These are phyloP conservation scores for Leucophenga montana DNA, from an alignment of 2,888 invertebrate genomes.

Conservation along the genomic window DNA sequence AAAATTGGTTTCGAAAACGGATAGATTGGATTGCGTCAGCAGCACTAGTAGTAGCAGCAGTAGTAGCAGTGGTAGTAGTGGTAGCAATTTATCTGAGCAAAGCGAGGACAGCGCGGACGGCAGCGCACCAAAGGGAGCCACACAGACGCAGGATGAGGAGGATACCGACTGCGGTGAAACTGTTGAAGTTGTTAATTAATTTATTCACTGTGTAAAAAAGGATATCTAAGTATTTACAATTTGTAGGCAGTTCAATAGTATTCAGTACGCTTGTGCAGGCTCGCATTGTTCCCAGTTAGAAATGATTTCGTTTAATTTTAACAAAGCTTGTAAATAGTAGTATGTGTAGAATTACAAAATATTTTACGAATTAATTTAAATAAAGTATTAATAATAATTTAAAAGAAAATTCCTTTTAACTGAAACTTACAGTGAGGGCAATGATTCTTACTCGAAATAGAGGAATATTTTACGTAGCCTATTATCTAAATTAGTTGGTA, in stretches of 20 bases:
- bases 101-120: constrained; percentile 30
- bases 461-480: too few relatives aligned
- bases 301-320: background rate
- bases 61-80: constrained; percentile 48
- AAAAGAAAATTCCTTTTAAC: background rate
- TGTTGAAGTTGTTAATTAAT: constrained; percentile 72
- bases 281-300: constrained; percentile 4
- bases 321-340: constrained; percentile 22
- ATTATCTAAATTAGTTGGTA: too few relatives aligned
- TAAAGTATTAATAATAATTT: constrained; percentile 26
- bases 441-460: too few relatives aligned
- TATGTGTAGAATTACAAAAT: background rate
- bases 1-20: background rate
- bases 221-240: background rate
- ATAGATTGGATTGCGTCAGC: constrained; percentile 52
- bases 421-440: too few relatives aligned
- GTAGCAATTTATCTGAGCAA: constrained; percentile 44
- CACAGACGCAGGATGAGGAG: constrained; percentile 40
- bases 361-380: constrained; percentile 24
- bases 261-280: constrained; percentile 6
- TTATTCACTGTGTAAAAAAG: too few relatives aligned
- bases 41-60: constrained; percentile 52
- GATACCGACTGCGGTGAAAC: constrained; percentile 67
- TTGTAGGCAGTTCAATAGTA: background rate
- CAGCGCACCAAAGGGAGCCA: constrained; percentile 28